Evolutionary conservation across 2,888 invertebrate genomes (phyloP), one percentile per base, ranked within the genome.

Genomic region (Minunthozetes semirufus): DNA sequence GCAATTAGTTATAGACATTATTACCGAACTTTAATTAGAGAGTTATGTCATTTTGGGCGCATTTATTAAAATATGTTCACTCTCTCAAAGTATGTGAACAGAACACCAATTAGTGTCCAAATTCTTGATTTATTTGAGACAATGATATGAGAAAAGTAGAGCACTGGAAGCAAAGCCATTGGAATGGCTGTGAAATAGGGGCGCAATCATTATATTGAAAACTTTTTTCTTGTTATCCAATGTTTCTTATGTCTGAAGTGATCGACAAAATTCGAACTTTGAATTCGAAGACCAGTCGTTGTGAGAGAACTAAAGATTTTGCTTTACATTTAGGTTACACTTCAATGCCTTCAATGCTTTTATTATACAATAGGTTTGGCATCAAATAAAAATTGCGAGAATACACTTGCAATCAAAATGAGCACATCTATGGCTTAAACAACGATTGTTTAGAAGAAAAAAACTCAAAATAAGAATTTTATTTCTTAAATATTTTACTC

Each of bases 371-470:
- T 29, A 63, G 38, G 33, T 19, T 50, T 27, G 33, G 27, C 13
- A 61, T 68, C 1, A 2, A 11, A 46, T 68, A n/a, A 42, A 61
- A 42, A 46, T 38, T 11, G 15, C 42, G 22, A 19, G n/a, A 68
- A 46, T 68, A 38, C 15, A 15, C 15, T 42, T 38, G 13, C 42
- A 42, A 68, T 68, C 6, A 68, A 19, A 68, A 22, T 42, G 68
- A 68, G 68, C 22, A 42, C 68, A 68, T 19, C 33, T 68, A n/a
- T 42, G 9, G 22, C 42, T 42, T 42, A 42, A 33, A 13, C 19
- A 68, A n/a, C 11, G 22, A 42, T 68, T 68, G 46, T 42, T 17
- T 33, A 42, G 68, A 68, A n/a, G n/a, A n/a, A n/a, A n/a, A n/a
- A 38, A 42, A 19, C 19, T 19, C n/a, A 11, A 42, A 42, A 29